Conservation (phyloP, 2,888 invertebrate genomes). For the Rapana venosa region DNA sequence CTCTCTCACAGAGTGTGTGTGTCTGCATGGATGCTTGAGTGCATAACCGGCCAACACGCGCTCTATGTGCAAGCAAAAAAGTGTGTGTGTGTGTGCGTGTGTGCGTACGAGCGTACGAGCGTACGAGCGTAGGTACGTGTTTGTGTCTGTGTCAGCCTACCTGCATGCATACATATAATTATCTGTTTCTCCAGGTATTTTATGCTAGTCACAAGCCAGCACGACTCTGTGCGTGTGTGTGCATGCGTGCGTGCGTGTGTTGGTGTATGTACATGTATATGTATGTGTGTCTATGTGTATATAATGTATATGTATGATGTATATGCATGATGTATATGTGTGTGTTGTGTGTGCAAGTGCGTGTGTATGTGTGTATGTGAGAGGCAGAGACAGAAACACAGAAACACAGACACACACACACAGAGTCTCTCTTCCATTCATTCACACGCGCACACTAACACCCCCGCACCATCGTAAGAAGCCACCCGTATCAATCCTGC, state of each 20-base stretch:
- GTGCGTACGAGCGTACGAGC: not conserved
- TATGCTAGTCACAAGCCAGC: too few species aligned
- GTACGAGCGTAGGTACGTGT: not conserved
- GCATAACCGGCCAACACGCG: too few species aligned
- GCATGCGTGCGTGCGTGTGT: too few species aligned
- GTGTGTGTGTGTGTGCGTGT: slow-evolving; percentile 23
- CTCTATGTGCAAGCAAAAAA: too few species aligned
- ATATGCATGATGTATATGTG: too few species aligned
- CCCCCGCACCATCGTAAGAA: too few species aligned
- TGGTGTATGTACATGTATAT: too few species aligned
- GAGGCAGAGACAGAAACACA: not conserved
- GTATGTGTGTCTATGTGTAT: too few species aligned
- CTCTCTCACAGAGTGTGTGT: not conserved
- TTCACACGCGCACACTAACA: not conserved
- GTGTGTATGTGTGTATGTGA: not conserved
- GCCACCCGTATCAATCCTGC: not conserved
- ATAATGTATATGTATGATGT: too few species aligned
- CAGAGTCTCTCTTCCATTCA: not conserved
- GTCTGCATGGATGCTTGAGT: not conserved
- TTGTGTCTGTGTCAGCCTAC: not conserved
- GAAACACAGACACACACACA: not conserved
- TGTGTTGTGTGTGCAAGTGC: not conserved
- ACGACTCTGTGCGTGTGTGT: too few species aligned
- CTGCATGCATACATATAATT: too few species aligned
- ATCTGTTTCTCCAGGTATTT: too few species aligned